phyloP scores from a whole-genome alignment of 1,140 invertebrate genomes.

The Drosophila murphyi region DNA sequence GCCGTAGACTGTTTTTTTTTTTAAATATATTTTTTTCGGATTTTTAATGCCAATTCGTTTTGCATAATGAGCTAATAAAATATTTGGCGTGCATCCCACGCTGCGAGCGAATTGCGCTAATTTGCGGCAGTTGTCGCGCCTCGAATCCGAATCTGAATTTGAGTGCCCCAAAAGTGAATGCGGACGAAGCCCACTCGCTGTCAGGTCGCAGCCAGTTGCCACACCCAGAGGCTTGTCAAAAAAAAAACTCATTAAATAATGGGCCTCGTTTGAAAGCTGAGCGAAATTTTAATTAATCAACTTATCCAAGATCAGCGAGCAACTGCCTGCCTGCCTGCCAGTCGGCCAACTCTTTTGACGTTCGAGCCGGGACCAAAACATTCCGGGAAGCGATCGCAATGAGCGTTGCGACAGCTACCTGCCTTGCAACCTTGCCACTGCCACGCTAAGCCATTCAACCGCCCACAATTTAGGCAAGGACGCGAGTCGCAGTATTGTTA shows the following conservation, averaged over 20 bases:
- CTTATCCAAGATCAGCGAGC: conserved; percentile 45
- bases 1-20: not conserved
- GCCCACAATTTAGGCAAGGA: conserved; percentile 67
- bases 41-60: conserved; percentile 65
- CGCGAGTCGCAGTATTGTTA: conserved; percentile 37
- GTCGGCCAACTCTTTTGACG: not conserved
- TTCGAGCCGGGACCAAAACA: conserved; percentile 4
- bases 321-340: not conserved
- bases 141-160: conserved; percentile 50
- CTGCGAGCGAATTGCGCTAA: conserved; percentile 66
- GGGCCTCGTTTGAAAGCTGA: conserved; percentile 72
- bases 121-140: conserved; percentile 81
- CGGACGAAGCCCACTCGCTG: conserved; percentile 43
- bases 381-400: conserved; percentile 31
- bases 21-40: not conserved
- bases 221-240: conserved; percentile 72
- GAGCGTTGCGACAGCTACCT: conserved; percentile 17
- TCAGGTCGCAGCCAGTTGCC: conserved; percentile 41
- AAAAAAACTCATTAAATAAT: conserved; percentile 82
- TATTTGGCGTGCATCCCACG: conserved; percentile 81
- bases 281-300: conserved; percentile 82
- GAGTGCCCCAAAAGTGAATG: conserved; percentile 22
- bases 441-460: conserved; percentile 70
- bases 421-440: conserved; percentile 2
- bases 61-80: conserved; percentile 83